Evolutionary conservation across 1,140 invertebrate genomes (phyloP), one percentile per base, ranked within the genome.

Genomic region (Drosophila insularis): DNA sequence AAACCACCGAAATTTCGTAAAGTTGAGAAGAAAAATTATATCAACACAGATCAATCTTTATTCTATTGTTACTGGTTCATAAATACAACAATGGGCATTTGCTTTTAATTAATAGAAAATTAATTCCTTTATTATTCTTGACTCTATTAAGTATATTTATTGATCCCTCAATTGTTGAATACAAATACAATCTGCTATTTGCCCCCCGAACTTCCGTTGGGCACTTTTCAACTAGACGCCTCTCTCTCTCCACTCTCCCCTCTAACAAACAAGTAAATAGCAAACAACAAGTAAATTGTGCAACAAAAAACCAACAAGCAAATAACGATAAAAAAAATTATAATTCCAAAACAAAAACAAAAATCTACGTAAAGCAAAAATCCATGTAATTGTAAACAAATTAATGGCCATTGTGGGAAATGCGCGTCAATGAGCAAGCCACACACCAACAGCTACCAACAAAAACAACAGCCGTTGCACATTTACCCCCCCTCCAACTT

Each of bases 331-430:
- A 35, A 35, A 35, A 35, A 35, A 74, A 74, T 43, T 43, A 67
- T 58, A 58, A 55, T 39, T 27, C 27, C 4, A 27, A 27, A 37
- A 55, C 17, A 63, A 54, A 40, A 55, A 68, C 10, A 58, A 63
- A 10, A 74, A 43, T 53, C 14, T 17, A 55, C 54, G 14, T 70
- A 74, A 66, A 70, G 74, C 74, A 77, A 61, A 77, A 77, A 71
- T 77, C 74, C 68, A 71, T 77, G 74, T 77, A 77, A 77, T 77
- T 71, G 67, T 77, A 77, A 77, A 77, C 68, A 77, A 77, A 77
- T 77, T 77, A 77, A 77, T 77, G 74, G 73, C 74, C 61, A 65
- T 77, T 77, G 74, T 77, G 74, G 74, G 61, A 50, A 65, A 64
- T 27, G 68, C 64, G 74, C 67, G 74, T 77, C 74, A 77, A 77